phyloP scores from a whole-genome alignment of 2,888 invertebrate genomes.

The Chironomus tentans region DNA sequence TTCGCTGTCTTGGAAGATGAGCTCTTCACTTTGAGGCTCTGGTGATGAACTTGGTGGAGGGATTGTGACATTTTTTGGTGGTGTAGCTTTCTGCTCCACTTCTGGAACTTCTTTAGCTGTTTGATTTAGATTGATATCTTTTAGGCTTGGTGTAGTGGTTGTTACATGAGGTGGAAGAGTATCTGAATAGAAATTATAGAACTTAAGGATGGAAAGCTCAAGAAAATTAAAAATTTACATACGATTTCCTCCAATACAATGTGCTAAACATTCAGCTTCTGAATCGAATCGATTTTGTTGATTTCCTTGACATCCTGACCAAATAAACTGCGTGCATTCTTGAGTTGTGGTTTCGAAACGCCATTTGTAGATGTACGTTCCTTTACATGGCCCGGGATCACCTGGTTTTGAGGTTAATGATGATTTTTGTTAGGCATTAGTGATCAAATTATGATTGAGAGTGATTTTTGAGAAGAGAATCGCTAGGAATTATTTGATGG shows the following conservation, averaged over 20 bases:
- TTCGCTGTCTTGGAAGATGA: constrained; percentile 79
- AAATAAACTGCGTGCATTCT: constrained; percentile 53
- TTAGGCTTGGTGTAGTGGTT: constrained; percentile 44
- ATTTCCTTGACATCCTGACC: constrained; percentile 62
- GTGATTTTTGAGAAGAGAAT: too few species aligned
- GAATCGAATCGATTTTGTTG: constrained; percentile 57
- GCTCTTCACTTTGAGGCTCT: constrained; percentile 46
- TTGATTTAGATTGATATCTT: constrained; percentile 43
- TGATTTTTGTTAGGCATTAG: too few species aligned
- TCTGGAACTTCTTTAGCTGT: constrained; percentile 36
- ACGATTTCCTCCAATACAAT: constrained; percentile 53
- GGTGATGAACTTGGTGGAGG: constrained; percentile 65
- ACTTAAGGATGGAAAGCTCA: too few species aligned
- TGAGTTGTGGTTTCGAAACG: constrained; percentile 50
- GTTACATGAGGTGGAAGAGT: constrained; percentile 48
- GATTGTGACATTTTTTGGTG: neutral
- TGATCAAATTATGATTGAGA: too few species aligned
- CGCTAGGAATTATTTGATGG: too few species aligned
- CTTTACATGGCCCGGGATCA: constrained; percentile 50
- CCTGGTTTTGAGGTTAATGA: neutral
- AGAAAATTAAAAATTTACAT: constrained; percentile 35
- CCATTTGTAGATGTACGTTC: constrained; percentile 56
- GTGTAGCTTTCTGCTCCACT: constrained; percentile 31
- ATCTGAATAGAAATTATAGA: too few species aligned
- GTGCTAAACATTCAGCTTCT: constrained; percentile 55